These are phyloP conservation scores for Disparrhopalites patrizii DNA, from an alignment of 2,888 invertebrate species.

Conservation along the genomic window DNA sequence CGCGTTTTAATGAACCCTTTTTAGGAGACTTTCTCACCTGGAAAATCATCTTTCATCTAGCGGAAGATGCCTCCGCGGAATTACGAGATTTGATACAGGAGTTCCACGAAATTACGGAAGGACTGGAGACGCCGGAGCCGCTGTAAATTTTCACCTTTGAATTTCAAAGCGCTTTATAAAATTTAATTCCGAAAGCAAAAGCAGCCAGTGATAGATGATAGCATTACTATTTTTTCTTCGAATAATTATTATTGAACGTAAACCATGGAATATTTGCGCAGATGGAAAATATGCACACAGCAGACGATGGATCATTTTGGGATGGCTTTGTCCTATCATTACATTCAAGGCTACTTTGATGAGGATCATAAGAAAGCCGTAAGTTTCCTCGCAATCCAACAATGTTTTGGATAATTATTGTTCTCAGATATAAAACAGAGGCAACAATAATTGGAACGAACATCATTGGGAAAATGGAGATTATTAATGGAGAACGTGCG, in stretches of 20 bases:
- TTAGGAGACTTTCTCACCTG: slow-evolving; percentile 32
- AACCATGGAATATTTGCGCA: slow-evolving; percentile 36
- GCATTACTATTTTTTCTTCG: background rate
- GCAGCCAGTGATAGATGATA: too few species aligned
- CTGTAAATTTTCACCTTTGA: slow-evolving; percentile 24
- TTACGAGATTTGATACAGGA: slow-evolving; percentile 23
- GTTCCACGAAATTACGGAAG: slow-evolving; percentile 13
- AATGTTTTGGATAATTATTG: too few species aligned
- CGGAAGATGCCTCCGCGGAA: slow-evolving; percentile 14
- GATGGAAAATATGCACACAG: slow-evolving; percentile 52
- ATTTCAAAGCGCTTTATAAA: too few species aligned
- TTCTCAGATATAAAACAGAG: too few species aligned
- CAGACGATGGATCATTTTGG: slow-evolving; percentile 52
- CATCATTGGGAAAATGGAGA: too few species aligned
- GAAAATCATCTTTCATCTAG: slow-evolving; percentile 31
- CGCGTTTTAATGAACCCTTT: too few species aligned
- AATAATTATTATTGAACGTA: background rate
- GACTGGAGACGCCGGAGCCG: slow-evolving; percentile 8
- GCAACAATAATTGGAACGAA: too few species aligned
- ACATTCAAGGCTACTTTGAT: slow-evolving; percentile 52
- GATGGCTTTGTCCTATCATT: slow-evolving; percentile 53
- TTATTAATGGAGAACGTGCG: too few species aligned
- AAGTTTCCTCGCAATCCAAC: background rate
- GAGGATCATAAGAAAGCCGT: slow-evolving; percentile 51
- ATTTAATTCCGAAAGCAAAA: too few species aligned